Base-by-base conservation (phyloP, 2,797 vertebrate genomes). In the Coregonus suidteri region DNA sequence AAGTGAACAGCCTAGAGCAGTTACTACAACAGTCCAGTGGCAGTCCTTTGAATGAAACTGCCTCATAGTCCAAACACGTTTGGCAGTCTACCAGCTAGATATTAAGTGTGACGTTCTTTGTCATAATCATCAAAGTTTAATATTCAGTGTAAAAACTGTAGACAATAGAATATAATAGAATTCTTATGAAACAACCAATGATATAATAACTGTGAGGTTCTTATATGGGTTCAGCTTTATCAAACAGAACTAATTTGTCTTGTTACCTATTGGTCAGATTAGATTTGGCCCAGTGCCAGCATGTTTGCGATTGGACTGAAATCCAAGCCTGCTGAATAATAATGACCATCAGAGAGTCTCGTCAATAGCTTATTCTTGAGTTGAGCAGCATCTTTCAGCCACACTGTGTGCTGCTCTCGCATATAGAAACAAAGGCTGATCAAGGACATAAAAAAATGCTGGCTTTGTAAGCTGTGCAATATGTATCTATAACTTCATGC, bases 361-460 rank as follows among this genome's bases (percentile, higher is more conserved):
- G 59, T 6, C 59, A 64, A 20, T 20, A 11, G n/a, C 59, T 64
- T 64, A 64, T 64, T 64, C 20, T 64, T 25, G 25, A 64, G 59
- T 64, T 64, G 59, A 64, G 59, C 59, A 25, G 20, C 20, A 9
- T 64, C 20, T 64, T 64, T 7, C 20, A 64, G 20, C 20, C 20
- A 7, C 59, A 30, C 20, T 64, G 59, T 62, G 56, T 64, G 59
- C 59, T 64, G 59, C 59, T 64, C 59, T 64, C 3, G 59, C 25
- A 25, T 64, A 64, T 13, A 64, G 20, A 25, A 64, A 64, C 59
- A 64, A 64, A 64, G 59, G 59, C 59, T 64, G 59, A 30, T 64
- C n/a, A 30, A 64, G 59, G 59, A 64, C 59, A 64, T 20, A 3
- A 3, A n/a, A 9, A 25, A 64, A 64, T 64, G 9, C 59, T 11